These are phyloP conservation scores for Cerceris rybyensis DNA, from an alignment of 2,888 invertebrate genomes.

Conservation along the genomic window DNA sequence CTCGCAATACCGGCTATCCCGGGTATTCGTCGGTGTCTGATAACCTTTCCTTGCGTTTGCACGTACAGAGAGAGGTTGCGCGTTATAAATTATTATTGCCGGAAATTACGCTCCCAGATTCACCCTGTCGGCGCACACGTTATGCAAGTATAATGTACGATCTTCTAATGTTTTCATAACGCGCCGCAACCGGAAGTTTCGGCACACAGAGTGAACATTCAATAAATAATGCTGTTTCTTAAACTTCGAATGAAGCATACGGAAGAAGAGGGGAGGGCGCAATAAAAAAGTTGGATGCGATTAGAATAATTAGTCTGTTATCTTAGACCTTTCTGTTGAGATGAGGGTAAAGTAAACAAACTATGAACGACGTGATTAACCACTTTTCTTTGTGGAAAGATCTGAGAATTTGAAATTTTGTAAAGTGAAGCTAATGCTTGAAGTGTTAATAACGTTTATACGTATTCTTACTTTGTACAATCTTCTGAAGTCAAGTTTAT, in stretches of 20 bases:
- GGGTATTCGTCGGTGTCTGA: slow-evolving; percentile 33
- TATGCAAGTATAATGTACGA: slow-evolving; percentile 48
- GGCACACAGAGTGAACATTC: slow-evolving; percentile 6
- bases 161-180: slow-evolving; percentile 51
- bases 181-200: slow-evolving; percentile 19
- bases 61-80: slow-evolving; percentile 26
- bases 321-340: no score
- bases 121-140: slow-evolving; percentile 31
- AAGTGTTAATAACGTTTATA: no score
- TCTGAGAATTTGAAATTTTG: no score
- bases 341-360: no score
- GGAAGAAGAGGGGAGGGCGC: no score
- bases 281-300: no score
- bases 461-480: no score
- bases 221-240: slow-evolving; percentile 7
- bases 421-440: no score
- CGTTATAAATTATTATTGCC: slow-evolving; percentile 64
- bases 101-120: slow-evolving; percentile 59
- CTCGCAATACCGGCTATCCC: slow-evolving; percentile 8
- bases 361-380: no score
- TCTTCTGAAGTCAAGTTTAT: no score
- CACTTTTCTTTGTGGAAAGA: no score
- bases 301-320: no score
- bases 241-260: not conserved
- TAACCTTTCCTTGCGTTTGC: slow-evolving; percentile 53